phyloP scores from a whole-genome alignment of 2,797 vertebrate species.

The Pempheris klunzingeri region DNA sequence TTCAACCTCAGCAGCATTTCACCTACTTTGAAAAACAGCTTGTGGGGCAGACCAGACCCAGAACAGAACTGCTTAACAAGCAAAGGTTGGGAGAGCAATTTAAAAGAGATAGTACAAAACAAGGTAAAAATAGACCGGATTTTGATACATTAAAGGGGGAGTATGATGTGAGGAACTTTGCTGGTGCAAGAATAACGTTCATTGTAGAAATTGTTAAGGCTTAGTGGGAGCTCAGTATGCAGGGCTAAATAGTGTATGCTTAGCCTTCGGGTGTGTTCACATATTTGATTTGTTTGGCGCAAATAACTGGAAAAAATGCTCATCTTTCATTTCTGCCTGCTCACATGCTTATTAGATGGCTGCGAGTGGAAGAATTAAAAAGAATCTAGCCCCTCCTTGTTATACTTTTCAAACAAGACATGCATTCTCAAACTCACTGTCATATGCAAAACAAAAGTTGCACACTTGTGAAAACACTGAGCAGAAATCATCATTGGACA shows the following conservation, averaged over 20 bases:
- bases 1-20: slow-evolving; percentile 82
- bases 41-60: slow-evolving; percentile 63
- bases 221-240: slow-evolving; percentile 11
- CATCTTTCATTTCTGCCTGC: slow-evolving; percentile 39
- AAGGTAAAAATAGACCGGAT: slow-evolving; percentile 56
- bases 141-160: slow-evolving; percentile 21
- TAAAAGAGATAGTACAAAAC: slow-evolving; percentile 51
- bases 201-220: slow-evolving; percentile 20
- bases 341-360: slow-evolving; percentile 43
- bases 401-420: slow-evolving; percentile 11
- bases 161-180: slow-evolving; percentile 30
- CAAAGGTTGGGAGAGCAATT: slow-evolving; percentile 72
- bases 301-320: slow-evolving; percentile 43
- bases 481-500: not conserved
- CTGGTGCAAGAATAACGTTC: slow-evolving; percentile 28
- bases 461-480: not conserved
- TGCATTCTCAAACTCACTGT: not conserved
- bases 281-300: slow-evolving; percentile 35
- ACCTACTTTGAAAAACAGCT: slow-evolving; percentile 78
- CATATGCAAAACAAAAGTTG: not conserved
- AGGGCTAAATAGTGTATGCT: slow-evolving; percentile 33
- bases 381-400: not conserved
- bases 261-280: slow-evolving; percentile 42
- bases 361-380: slow-evolving; percentile 12
- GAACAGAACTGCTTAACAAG: slow-evolving; percentile 79